A percentile compares a stretch with the other conserved stretches of the same genome.
These are phyloP conservation scores for Scaptomyza tumidula DNA, from an alignment of 2,888 invertebrate species.

Conservation along the genomic window DNA sequence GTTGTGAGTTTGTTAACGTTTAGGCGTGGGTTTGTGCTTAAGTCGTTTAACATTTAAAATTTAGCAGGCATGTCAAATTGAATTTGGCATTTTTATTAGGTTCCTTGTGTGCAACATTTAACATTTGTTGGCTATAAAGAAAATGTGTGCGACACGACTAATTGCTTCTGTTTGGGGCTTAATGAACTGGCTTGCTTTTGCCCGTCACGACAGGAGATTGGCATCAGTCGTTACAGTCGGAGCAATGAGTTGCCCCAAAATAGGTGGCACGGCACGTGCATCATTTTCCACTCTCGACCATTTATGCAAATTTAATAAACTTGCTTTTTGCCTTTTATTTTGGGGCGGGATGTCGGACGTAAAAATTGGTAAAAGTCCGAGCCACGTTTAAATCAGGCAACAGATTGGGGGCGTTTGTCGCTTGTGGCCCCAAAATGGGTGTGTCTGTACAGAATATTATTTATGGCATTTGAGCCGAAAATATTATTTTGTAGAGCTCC, in stretches of 20 bases:
- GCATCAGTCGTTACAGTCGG: constrained; percentile 62
- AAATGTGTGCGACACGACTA: constrained; percentile 51
- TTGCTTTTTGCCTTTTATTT: constrained; percentile 32
- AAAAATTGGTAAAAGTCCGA: constrained; percentile 20
- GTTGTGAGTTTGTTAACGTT: too few species aligned
- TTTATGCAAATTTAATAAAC: constrained; percentile 82
- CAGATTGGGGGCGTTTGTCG: constrained; percentile 43
- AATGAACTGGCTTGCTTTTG: constrained; percentile 63
- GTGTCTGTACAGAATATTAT: constrained; percentile 69
- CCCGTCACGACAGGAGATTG: constrained; percentile 44
- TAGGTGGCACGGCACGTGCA: constrained; percentile 63
- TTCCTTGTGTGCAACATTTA: constrained; percentile 21
- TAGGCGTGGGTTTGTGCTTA: too few species aligned
- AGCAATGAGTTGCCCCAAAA: constrained; percentile 8
- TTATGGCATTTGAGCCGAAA: constrained; percentile 68
- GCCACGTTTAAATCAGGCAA: constrained; percentile 50
- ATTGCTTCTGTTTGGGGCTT: constrained; percentile 60
- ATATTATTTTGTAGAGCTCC: constrained; percentile 59
- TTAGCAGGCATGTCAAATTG: constrained; percentile 26
- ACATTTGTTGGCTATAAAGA: constrained; percentile 35
- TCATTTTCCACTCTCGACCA: constrained; percentile 61
- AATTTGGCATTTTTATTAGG: constrained; percentile 21
- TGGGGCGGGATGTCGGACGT: background rate
- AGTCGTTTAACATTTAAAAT: constrained; percentile 14
- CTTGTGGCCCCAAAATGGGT: constrained; percentile 34